Evolutionary conservation across 1,140 invertebrate genomes (phyloP).

Genomic region (Heliconius hermathena): DNA sequence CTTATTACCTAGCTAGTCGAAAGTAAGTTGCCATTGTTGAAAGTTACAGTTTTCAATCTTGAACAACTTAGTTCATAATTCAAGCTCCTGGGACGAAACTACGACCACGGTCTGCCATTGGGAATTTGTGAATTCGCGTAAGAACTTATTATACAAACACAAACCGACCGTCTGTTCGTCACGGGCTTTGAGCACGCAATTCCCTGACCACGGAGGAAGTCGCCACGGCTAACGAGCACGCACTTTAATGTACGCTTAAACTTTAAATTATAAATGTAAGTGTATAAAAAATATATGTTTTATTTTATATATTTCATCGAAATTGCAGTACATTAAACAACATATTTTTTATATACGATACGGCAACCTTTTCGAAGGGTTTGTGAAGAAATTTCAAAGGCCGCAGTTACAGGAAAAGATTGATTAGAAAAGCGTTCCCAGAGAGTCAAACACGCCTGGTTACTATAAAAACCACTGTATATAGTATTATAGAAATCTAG

Average conservation of each 20-base stretch:
- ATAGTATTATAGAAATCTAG: too few species aligned
- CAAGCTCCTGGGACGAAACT: constrained; percentile 56
- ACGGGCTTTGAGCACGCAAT: constrained; percentile 30
- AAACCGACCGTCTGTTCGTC: constrained; percentile 22
- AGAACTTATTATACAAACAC: constrained; percentile 49
- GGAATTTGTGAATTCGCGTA: constrained; percentile 57
- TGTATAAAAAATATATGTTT: too few species aligned
- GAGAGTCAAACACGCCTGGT: neutral
- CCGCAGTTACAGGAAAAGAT: neutral
- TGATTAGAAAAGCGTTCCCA: neutral
- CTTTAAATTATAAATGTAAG: neutral
- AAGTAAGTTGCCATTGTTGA: constrained; percentile 65
- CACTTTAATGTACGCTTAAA: neutral
- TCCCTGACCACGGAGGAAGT: constrained; percentile 19
- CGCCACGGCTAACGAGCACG: constrained; percentile 9
- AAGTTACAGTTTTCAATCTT: constrained; percentile 72
- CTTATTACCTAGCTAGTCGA: constrained; percentile 55
- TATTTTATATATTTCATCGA: neutral
- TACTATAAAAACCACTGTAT: neutral
- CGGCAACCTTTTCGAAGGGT: neutral
- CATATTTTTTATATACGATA: neutral
- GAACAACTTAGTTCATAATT: constrained; percentile 69
- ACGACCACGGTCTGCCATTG: constrained; percentile 49
- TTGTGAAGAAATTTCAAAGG: neutral
- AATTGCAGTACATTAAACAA: too few species aligned